These are phyloP conservation scores for Hyposoter didymator DNA, from an alignment of 2,888 invertebrate species.

Conservation along the genomic window DNA sequence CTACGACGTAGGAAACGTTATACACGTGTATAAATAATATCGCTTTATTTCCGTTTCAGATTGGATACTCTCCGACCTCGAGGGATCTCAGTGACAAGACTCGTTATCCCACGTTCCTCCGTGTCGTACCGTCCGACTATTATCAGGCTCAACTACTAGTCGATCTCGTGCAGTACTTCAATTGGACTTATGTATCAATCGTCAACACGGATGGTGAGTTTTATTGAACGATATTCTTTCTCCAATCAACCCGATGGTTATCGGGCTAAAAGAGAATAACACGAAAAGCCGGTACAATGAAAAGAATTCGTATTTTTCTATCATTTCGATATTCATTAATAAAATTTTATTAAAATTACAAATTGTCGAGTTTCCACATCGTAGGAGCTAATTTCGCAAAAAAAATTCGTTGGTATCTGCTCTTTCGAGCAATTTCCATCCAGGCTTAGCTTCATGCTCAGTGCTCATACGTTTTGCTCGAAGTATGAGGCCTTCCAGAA, in stretches of 20 bases:
- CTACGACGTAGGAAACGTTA: neutral
- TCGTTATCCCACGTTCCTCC: conserved; percentile 90
- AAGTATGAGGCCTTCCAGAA: neutral
- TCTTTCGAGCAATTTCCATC: neutral
- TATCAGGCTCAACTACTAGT: conserved; percentile 91
- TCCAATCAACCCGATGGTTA: conserved; percentile 69
- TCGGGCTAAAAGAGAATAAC: conserved; percentile 4
- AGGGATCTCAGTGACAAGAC: conserved; percentile 91
- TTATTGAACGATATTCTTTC: conserved; percentile 15
- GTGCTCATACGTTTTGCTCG: neutral
- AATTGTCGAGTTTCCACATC: neutral
- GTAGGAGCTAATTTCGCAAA: neutral
- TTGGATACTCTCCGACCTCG: conserved; percentile 92
- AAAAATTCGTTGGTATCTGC: neutral
- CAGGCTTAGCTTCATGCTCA: neutral
- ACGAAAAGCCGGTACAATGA: neutral
- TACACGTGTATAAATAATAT: conserved; percentile 8
- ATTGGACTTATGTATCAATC: conserved; percentile 92
- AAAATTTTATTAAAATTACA: neutral
- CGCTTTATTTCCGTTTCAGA: conserved; percentile 84
- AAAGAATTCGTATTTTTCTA: neutral
- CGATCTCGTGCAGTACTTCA: conserved; percentile 88
- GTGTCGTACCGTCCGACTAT: conserved; percentile 92
- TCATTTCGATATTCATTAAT: neutral
- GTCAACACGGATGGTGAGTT: conserved; percentile 90